These are phyloP conservation scores for Orycteropus afer DNA, from an alignment of 2,113 vertebrate genomes.

Conservation along the genomic window DNA sequence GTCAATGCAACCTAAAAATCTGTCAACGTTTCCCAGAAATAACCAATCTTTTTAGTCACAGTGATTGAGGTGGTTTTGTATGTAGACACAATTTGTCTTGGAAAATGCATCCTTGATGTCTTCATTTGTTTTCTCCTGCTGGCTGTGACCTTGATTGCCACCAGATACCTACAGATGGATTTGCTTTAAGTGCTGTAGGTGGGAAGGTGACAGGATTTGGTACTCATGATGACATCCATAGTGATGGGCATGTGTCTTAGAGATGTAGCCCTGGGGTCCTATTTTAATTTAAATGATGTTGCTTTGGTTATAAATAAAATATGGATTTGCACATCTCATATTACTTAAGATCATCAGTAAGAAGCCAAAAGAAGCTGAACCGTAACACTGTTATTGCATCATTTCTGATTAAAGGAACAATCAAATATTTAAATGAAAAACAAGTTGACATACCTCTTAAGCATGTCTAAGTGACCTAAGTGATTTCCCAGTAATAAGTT, in stretches of 20 bases:
- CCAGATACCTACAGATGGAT: neutral
- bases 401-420: constrained; percentile 34
- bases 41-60: neutral
- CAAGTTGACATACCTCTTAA: neutral
- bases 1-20: neutral
- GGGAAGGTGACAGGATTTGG: neutral
- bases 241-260: neutral
- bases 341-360: neutral
- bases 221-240: neutral
- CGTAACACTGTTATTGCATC: neutral
- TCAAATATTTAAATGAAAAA: constrained; percentile 59
- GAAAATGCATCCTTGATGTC: neutral
- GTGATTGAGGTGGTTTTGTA: neutral
- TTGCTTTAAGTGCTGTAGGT: neutral
- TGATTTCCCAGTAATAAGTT: neutral
- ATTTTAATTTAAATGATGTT: neutral
- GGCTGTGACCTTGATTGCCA: neutral
- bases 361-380: neutral
- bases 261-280: neutral
- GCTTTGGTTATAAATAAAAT: constrained; percentile 18
- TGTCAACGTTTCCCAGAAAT: neutral
- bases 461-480: neutral
- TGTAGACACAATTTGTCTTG: neutral
- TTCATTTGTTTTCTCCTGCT: neutral
- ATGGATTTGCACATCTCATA: neutral